Evolutionary conservation across 2,797 vertebrate genomes (phyloP), one percentile per base, ranked within the genome.

Genomic region (Onychomys torridus): DNA sequence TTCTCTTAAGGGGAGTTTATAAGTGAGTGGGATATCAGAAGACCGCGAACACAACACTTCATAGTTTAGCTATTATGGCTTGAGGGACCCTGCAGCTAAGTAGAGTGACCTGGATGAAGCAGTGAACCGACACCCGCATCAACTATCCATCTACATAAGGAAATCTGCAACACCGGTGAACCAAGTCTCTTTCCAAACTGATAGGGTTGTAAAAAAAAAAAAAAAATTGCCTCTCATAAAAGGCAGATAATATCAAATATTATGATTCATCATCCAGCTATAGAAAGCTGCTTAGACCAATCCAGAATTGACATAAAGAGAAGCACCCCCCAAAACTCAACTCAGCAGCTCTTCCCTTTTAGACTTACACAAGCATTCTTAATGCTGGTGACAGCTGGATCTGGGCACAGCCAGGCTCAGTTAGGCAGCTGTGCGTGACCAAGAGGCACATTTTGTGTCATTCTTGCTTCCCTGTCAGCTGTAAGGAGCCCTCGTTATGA

Each of bases 101-200:
- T 27, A 93, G 27, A 65, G 76, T 82, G 34, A 67, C 55, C 6
- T 83, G 63, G 69, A 63, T 43, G 29, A 76, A 96, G 78, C 81
- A 55, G 49, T n/a, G 40, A 84, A 29, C 37, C 95, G 91, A 55
- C n/a, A 40, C 87, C 77, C 86, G 43, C 25, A 11, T 77, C 59
- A 81, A 75, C 69, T 75, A 46, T 90, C 95, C 91, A 21, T 91
- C 89, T 37, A 81, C 34, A 63, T 61, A 89, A 83, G 87, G 84
- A 94, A 67, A 94, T 57, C 76, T 87, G 12, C 55, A 71, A 5
- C 61, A 69, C 19, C 59, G n/a, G 52, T 89, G 55, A 93, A 88
- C 37, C 10, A 59, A 40, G n/a, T 77, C 69, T 79, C 1, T 88
- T 27, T 46, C 81, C 89, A 90, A 76, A 52, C 40, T 83, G 49